Evolutionary conservation across 92 coral and sea anemone genomes (phyloP), one percentile per base, ranked within the genome.

Genomic region (Porites cylindrica): DNA sequence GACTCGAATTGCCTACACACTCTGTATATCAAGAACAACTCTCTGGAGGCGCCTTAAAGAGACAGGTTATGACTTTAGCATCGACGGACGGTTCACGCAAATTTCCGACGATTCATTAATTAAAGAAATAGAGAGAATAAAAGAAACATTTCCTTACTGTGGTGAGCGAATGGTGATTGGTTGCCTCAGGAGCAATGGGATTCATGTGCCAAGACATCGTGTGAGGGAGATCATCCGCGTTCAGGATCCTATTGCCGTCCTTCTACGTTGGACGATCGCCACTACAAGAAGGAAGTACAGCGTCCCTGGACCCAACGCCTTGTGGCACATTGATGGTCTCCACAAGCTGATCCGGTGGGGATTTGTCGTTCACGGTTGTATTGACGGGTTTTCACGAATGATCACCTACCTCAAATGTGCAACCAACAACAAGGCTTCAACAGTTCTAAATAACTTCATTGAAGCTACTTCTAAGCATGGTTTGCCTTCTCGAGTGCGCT

Each of bases 331-430:
- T 26, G 29, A 26, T 26, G 29, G 29, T 26, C 29, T 26, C 29
- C 29, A 26, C 29, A 26, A 26, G 0, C 29, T 26, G 29, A 26
- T 26, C 29, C 29, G 29, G 29, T 26, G 29, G 29, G 29, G 29
- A 26, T 26, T 26, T 75, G 93, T 67, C 14, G 88, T 84, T 75
- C 89, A 79, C 51, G 80, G 93, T 19, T 54, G 93, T 13, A 76
- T 84, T 32, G 89, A 90, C 72, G 86, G 93, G 7, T 90, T 26
- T 84, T 89, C 92, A 18, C 83, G 85, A 18, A 76, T 89, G 24
- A 81, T 81, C 60, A 26, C 76, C 4, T 88, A 17, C 75, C 74
- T 88, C 8, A 71, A 51, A 14, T 89, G 92, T 70, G 89, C 89
- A 68, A 75, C 84, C 9, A 89, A 89, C 29, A 89, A 75, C 51